These are phyloP conservation scores for Drosophila mettleri DNA, from an alignment of 2,888 invertebrate genomes.

Conservation along the genomic window DNA sequence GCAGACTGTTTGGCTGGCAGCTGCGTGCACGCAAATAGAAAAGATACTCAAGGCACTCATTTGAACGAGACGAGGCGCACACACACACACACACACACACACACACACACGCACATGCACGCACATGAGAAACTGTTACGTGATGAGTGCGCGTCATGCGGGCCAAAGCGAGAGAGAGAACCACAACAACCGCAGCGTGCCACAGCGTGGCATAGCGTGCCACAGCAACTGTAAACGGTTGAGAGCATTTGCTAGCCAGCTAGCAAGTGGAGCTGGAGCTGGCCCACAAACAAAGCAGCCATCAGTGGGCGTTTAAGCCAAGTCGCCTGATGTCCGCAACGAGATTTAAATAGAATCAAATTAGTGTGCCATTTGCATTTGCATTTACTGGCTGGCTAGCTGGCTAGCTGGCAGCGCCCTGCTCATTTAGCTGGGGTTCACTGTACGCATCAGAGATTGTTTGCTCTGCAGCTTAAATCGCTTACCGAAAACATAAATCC, in stretches of 20 bases:
- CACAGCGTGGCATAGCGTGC: conserved; percentile 16
- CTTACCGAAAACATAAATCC: conserved; percentile 79
- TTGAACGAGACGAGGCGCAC: conserved; percentile 49
- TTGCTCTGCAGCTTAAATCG: conserved; percentile 76
- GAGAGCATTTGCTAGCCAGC: conserved; percentile 8
- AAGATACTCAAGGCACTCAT: conserved; percentile 78
- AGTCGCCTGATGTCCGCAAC: conserved; percentile 79
- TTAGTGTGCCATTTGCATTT: conserved; percentile 76
- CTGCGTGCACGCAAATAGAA: conserved; percentile 77
- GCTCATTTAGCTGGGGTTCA: conserved; percentile 58
- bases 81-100: conserved; percentile 9
- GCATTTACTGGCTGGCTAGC: conserved; percentile 46
- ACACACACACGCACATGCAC: conserved; percentile 16
- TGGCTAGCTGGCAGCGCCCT: conserved; percentile 24
- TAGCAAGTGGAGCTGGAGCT: not conserved
- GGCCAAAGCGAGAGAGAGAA: conserved; percentile 28
- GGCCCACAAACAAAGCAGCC: conserved; percentile 61
- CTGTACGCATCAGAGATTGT: conserved; percentile 69
- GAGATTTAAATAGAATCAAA: conserved; percentile 83
- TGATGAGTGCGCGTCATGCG: conserved; percentile 75
- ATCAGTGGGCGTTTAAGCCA: conserved; percentile 76
- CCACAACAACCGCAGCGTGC: conserved; percentile 23
- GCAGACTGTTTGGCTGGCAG: conserved; percentile 63
- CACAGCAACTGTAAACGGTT: conserved; percentile 24
- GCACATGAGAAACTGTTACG: conserved; percentile 60